Evolutionary conservation across 1,140 invertebrate species (phyloP), one percentile per base, ranked within the genome.

Genomic region (Protaetia brevitarsis): DNA sequence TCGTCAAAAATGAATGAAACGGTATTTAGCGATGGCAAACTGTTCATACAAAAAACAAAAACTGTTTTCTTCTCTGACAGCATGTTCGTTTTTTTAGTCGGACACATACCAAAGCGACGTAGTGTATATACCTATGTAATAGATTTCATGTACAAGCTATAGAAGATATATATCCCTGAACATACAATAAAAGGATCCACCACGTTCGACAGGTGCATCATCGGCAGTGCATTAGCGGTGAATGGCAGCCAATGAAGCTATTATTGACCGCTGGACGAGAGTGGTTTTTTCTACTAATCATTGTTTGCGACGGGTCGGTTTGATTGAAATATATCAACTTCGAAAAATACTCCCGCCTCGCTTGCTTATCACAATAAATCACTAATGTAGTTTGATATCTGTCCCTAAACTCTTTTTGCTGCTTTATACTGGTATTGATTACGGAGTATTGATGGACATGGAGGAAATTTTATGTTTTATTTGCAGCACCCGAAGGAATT

Each of bases 251-350:
- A 73, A 74, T 73, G 70, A 71, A 74, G 73, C 70, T 67, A 71
- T 71, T 71, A 72, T 72, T 72, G 73, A 74, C 73, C 73, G 70
- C 45, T 71, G 71, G 69, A 68, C 67, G 69, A 68, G 73, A 74
- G 73, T 74, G 73, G 69, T 70, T 72, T 71, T 74, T 74, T 71
- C 71, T 72, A 72, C 72, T 68, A 69, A 74, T 74, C 71, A 74
- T 74, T 74, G 73, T 74, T 74, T 73, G 73, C 68, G 71, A 72
- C 69, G 66, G 66, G 63, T 64, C 64, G 67, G 69, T 71, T 71
- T 74, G 73, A 74, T 74, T 74, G 73, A 74, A 74, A 74, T 73
- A 74, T 74, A 74, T 74, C 71, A 72, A 72, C 68, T 70, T 65
- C 66, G 71, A 72, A 72, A 71, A 72, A 71, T 73, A 68, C 69